Evolutionary conservation across 1,140 invertebrate genomes (phyloP), one percentile per base, ranked within the genome.

Genomic region (Conopomorpha cramerella): DNA sequence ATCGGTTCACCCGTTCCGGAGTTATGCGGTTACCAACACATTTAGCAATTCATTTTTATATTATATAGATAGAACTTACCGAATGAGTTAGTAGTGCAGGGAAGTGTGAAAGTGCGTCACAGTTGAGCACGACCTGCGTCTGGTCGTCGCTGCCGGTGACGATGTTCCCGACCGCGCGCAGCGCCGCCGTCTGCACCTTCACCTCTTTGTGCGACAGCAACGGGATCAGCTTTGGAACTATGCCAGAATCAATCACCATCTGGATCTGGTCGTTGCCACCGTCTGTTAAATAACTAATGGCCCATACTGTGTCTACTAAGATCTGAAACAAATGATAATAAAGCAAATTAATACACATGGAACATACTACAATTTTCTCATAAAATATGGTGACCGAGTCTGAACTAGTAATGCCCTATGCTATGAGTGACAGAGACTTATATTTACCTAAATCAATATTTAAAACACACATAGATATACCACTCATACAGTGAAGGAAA

Each of bases 91-190:
- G 78, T 30, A 99, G 81, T 37, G 87, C 85, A 11, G 90, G 90
- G 72, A 96, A 97, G 77, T 99, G 92, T 34, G 88, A 87, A 7
- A 99, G 81, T 11, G 95, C 96, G 52, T 93, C 93, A 73, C 87
- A 93, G 66, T 96, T 92, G 28, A 98, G 82, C 16, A 97, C 95
- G 32, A 91, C 82, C 80, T 99, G 96, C 4, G 97, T 99, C 70
- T 99, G 97, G 46, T 99, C 95, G 72, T 99, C 97, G 1, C 95
- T 96, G 13, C 97, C 97, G 8, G 97, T 99, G 1, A 99, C 96
- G 57, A 99, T 99, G 78, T 99, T 99, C 15, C 97, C 97, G 10
- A 99, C 93, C 8, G 96, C 96, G 49, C 96, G 80, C 13, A 99
- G 79, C 1, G 96, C 96, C 14, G 96, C 96, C 3, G 96, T 99